Base-by-base conservation (phyloP, 2,888 invertebrate species). In the Phengaris alcon region DNA sequence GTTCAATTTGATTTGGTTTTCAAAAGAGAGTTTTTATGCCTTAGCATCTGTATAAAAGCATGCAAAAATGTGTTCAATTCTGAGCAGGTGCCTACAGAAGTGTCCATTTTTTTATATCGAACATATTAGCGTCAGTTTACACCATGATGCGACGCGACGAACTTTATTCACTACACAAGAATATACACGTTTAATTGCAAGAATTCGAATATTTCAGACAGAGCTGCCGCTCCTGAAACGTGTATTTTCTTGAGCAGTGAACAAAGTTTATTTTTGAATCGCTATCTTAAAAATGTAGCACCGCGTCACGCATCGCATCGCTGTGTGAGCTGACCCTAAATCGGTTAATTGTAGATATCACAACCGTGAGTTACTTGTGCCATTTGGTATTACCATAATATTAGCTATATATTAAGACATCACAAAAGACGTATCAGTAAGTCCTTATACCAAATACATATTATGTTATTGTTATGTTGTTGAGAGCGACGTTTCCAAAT, bases 341-440 rank as follows among this genome's bases (percentile, higher is more conserved):
- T 64, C 35, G 10, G 35, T 64, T 12, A 22, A 64, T 64, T 76
- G 76, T 81, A 79, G 76, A 81, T 82, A 78, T 84, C 81, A 78
- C 82, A 80, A 79, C 82, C 85, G 91, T 91, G 91, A 92, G 88
- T 91, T 90, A 90, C 80, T 84, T 82, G 92, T 91, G 92, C 91
- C 92, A 92, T 91, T 74, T 73, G 70, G 75, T 75, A 74, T 76
- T 74, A 70, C n/a, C 68, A 76, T 73, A 68, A 75, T 75, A 74
- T 76, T 74, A 70, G 12, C 68, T 75, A 48, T 64, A 48, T 64
- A 44, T 46, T 69, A 74, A 69, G 77, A 84, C 84, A 86, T 82
- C 84, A 85, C 82, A 89, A 90, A 92, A 92, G 90, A 93, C 91
- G 91, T 84, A 82, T 83, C 35, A 80, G 83, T 80, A 84, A 81